phyloP scores from a whole-genome alignment of 1,140 invertebrate species.

The Ganaspis sp. region DNA sequence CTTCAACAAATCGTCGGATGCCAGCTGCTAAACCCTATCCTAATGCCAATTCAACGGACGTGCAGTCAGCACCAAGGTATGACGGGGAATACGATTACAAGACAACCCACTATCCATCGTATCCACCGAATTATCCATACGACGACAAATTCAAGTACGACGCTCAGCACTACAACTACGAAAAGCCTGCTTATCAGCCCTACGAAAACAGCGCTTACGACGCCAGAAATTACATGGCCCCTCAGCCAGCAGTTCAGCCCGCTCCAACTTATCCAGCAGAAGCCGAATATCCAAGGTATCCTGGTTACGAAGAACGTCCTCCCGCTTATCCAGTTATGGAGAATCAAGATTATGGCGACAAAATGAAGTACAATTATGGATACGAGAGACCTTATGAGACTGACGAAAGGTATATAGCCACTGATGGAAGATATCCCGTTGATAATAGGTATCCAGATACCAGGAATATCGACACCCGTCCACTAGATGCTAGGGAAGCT shows the following conservation, averaged over 20 bases:
- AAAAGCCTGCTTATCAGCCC: slow-evolving; percentile 54
- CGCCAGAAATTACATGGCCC: slow-evolving; percentile 56
- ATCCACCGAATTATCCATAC: slow-evolving; percentile 74
- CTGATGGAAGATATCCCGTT: slow-evolving; percentile 34
- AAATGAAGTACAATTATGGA: slow-evolving; percentile 65
- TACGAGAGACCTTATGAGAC: slow-evolving; percentile 65
- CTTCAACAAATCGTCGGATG: slow-evolving; percentile 69
- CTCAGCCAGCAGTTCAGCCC: slow-evolving; percentile 49
- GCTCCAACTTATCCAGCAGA: slow-evolving; percentile 59
- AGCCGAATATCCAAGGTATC: slow-evolving; percentile 63
- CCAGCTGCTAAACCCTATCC: slow-evolving; percentile 69
- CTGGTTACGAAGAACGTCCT: slow-evolving; percentile 64
- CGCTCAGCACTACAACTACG: slow-evolving; percentile 58
- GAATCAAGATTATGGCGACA: slow-evolving; percentile 60
- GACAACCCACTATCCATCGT: slow-evolving; percentile 74
- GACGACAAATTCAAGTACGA: slow-evolving; percentile 74
- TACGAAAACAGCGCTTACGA: slow-evolving; percentile 64
- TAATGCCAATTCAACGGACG: slow-evolving; percentile 67
- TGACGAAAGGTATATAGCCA: slow-evolving; percentile 44
- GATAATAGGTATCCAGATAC: slow-evolving; percentile 58
- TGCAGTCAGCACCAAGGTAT: slow-evolving; percentile 57
- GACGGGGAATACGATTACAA: slow-evolving; percentile 73
- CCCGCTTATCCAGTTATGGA: slow-evolving; percentile 58
- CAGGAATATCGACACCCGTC: slow-evolving; percentile 46
- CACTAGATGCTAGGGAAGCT: slow-evolving; percentile 57